Conservation (phyloP, 2,888 invertebrate genomes). For the Drosophila incognita region DNA sequence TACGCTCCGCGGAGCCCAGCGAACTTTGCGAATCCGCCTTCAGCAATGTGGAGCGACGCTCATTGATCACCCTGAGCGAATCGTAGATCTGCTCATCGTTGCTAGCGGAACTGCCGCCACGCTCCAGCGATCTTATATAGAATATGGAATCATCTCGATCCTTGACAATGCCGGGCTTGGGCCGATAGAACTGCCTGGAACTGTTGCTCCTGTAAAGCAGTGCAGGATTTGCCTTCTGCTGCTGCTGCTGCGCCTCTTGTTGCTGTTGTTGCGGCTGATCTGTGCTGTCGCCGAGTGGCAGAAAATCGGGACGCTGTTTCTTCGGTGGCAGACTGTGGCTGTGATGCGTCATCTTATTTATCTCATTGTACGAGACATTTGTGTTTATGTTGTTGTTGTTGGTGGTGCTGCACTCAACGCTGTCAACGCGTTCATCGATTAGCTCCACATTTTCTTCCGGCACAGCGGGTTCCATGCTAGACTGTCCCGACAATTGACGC, state of each 20-base stretch:
- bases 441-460: conserved; percentile 80
- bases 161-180: conserved; percentile 78
- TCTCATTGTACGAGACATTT: conserved; percentile 44
- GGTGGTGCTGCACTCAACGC: conserved; percentile 7
- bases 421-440: conserved; percentile 56
- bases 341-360: conserved; percentile 54
- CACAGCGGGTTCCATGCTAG: conserved; percentile 84
- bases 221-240: conserved; percentile 37
- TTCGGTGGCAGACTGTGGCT: conserved; percentile 65
- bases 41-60: conserved; percentile 83
- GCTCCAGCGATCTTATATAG: conserved; percentile 73
- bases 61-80: conserved; percentile 84
- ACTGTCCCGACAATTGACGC: conserved; percentile 84
- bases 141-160: conserved; percentile 84
- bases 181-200: conserved; percentile 83
- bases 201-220: conserved; percentile 83
- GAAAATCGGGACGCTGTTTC: conserved; percentile 81
- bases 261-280: conserved; percentile 23
- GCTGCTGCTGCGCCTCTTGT: conserved; percentile 4
- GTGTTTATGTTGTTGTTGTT: conserved; percentile 15
- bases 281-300: conserved; percentile 65
- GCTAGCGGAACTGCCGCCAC: conserved; percentile 52
- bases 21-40: conserved; percentile 84
- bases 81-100: conserved; percentile 82
- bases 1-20: conserved; percentile 74